These are phyloP conservation scores for Parnassius glacialis DNA, from an alignment of 2,888 invertebrate species.

Conservation along the genomic window DNA sequence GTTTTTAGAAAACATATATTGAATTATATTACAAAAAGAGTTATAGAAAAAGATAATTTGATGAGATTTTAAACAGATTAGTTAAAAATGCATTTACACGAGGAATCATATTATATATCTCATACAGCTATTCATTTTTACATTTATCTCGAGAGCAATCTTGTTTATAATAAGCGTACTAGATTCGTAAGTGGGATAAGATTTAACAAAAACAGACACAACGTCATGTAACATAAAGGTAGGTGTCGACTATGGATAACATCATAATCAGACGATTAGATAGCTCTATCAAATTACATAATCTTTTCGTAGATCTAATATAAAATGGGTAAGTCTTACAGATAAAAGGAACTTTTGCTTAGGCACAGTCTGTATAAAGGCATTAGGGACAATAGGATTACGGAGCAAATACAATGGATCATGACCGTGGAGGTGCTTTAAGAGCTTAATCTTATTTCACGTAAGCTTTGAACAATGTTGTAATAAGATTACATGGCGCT, in stretches of 20 bases:
- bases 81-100: neutral
- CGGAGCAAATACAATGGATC: constrained; percentile 55
- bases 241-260: constrained; percentile 33
- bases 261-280: constrained; percentile 37
- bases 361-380: constrained; percentile 43
- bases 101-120: neutral
- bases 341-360: constrained; percentile 43
- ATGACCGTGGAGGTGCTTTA: constrained; percentile 45
- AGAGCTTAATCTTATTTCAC: constrained; percentile 65
- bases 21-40: too few species aligned
- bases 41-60: too few species aligned
- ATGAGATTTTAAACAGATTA: too few species aligned
- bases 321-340: constrained; percentile 34
- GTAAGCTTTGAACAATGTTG: constrained; percentile 47
- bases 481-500: constrained; percentile 66
- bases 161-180: constrained; percentile 18
- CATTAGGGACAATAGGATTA: constrained; percentile 64
- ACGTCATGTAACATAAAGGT: constrained; percentile 1
- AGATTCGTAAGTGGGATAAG: constrained; percentile 18
- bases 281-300: constrained; percentile 47
- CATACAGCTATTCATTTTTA: neutral
- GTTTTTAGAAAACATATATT: too few species aligned
- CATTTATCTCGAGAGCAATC: constrained; percentile 1
- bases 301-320: constrained; percentile 33
- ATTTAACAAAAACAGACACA: constrained; percentile 27